Percentiles rank a stretch among this genome's conserved stretches.
These are phyloP conservation scores for Dynastes maya DNA, from an alignment of 2,888 invertebrate species.

Conservation along the genomic window DNA sequence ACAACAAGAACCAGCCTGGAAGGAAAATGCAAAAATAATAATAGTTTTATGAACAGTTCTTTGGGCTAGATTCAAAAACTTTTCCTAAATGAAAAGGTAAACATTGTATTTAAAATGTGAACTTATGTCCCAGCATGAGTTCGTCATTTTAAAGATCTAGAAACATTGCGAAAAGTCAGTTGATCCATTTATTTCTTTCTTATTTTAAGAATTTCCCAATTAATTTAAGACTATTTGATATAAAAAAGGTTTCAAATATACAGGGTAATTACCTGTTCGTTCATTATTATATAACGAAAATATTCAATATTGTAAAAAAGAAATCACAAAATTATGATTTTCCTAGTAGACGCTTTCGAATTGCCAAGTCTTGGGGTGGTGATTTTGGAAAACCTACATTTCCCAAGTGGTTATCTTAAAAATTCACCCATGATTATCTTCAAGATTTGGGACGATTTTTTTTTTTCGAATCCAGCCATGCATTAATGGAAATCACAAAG, in stretches of 20 bases:
- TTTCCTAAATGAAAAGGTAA: slow-evolving; percentile 12
- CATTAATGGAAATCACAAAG: background rate
- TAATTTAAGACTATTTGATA: too few relatives aligned
- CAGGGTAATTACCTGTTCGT: slow-evolving; percentile 31
- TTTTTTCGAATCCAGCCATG: background rate
- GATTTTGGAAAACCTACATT: slow-evolving; percentile 28
- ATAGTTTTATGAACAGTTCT: slow-evolving; percentile 61
- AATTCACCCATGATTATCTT: background rate
- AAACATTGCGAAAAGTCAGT: slow-evolving; percentile 53
- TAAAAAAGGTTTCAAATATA: slow-evolving; percentile 15
- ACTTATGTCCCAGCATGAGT: slow-evolving; percentile 63
- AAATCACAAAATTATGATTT: background rate
- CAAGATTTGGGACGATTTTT: background rate
- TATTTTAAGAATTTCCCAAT: too few relatives aligned
- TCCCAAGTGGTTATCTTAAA: slow-evolving; percentile 37
- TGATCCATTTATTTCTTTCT: slow-evolving; percentile 46
- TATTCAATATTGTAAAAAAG: background rate
- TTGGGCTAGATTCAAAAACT: slow-evolving; percentile 54
- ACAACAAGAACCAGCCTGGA: background rate
- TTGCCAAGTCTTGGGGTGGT: too few relatives aligned
- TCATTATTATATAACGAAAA: slow-evolving; percentile 12
- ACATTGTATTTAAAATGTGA: slow-evolving; percentile 51
- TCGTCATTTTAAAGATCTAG: slow-evolving; percentile 55
- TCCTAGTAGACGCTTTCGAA: too few relatives aligned
- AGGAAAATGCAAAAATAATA: slow-evolving; percentile 49